These are phyloP conservation scores for Marasmarcha lunaedactyla DNA, from an alignment of 2,888 invertebrate species.

Conservation along the genomic window DNA sequence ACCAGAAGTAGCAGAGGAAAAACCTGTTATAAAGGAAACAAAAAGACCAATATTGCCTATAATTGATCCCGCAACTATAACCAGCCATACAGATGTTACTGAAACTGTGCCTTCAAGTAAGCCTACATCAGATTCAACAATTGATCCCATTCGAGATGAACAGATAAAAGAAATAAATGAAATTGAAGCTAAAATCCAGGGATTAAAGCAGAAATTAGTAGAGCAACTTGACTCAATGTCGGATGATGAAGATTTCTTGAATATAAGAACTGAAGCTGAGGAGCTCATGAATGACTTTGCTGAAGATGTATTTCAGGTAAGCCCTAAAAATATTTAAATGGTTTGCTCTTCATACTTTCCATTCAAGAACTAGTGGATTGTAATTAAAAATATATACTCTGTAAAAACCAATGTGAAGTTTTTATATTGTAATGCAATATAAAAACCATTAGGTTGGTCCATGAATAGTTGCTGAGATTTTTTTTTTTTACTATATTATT, in stretches of 20 bases:
- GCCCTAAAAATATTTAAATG: too few species aligned
- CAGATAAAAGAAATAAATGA: constrained; percentile 51
- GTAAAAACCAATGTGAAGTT: too few species aligned
- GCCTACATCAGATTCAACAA: constrained; percentile 8
- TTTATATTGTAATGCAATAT: too few species aligned
- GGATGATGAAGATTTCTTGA: constrained; percentile 75
- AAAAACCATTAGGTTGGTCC: too few species aligned
- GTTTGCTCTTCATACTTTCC: too few species aligned
- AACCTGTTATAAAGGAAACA: constrained; percentile 28
- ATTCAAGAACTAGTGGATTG: too few species aligned
- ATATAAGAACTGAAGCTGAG: constrained; percentile 74
- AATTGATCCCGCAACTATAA: constrained; percentile 52
- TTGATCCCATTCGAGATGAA: constrained; percentile 27
- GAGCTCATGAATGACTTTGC: constrained; percentile 64
- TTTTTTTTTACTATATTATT: not conserved
- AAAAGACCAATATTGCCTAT: constrained; percentile 51
- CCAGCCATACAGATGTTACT: constrained; percentile 21
- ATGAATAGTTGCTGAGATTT: not conserved
- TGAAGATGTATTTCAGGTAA: constrained; percentile 59
- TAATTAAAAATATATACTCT: too few species aligned
- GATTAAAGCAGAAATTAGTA: constrained; percentile 49
- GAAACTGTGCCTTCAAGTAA: constrained; percentile 20
- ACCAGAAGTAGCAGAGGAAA: constrained; percentile 31
- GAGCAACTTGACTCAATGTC: constrained; percentile 68
- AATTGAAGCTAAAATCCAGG: constrained; percentile 74